phyloP scores from a whole-genome alignment of 2,888 invertebrate species.

The Stictocephala bisonia region DNA sequence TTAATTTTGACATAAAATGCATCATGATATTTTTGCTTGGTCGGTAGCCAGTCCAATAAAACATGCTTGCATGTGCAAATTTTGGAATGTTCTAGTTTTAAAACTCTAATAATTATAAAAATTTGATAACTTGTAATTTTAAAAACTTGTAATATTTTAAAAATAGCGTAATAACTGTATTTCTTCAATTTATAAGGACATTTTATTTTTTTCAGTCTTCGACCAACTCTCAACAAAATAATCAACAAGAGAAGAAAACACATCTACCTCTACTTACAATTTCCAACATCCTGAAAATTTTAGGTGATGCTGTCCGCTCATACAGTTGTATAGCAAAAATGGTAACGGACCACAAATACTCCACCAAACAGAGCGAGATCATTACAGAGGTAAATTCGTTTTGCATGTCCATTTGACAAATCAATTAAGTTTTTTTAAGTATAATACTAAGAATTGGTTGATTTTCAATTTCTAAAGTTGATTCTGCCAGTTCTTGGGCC shows the following conservation, averaged over 20 bases:
- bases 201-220: not conserved
- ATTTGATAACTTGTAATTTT: not conserved
- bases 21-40: no score
- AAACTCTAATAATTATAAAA: no score
- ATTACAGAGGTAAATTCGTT: conserved; percentile 67
- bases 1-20: no score
- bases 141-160: not conserved
- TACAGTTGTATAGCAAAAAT: conserved; percentile 80
- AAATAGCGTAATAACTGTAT: not conserved
- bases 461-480: no score
- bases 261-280: conserved; percentile 76
- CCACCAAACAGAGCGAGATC: conserved; percentile 71
- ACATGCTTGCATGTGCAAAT: no score
- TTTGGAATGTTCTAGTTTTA: no score
- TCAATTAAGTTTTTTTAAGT: no score
- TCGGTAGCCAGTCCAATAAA: no score
- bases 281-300: conserved; percentile 78
- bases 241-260: conserved; percentile 65
- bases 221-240: conserved; percentile 5
- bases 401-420: no score
- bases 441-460: no score
- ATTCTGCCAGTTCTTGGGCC: no score
- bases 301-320: conserved; percentile 83
- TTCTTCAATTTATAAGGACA: not conserved
- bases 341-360: conserved; percentile 78